A percentile compares a stretch with the other conserved stretches of the same genome.
These are phyloP conservation scores for Dynastes tityus DNA, from an alignment of 2,888 invertebrate species.

Conservation along the genomic window DNA sequence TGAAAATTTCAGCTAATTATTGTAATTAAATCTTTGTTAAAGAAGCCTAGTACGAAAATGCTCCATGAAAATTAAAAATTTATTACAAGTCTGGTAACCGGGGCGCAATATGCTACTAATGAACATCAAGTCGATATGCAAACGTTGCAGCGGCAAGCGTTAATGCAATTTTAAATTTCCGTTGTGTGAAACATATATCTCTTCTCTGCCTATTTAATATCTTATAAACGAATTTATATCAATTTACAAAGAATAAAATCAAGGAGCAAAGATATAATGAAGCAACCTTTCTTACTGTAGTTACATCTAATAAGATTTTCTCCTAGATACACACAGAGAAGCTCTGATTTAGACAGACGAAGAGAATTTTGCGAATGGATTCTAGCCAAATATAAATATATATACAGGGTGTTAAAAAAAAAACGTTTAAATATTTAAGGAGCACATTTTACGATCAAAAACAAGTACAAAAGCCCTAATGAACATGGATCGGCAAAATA, in stretches of 20 bases:
- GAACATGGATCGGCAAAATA: too few relatives aligned
- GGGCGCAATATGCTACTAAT: slow-evolving; percentile 28
- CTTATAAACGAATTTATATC: neutral
- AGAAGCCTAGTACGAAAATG: slow-evolving; percentile 12
- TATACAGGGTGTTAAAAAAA: too few relatives aligned
- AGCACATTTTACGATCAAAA: too few relatives aligned
- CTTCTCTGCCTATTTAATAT: slow-evolving; percentile 1
- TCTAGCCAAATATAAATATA: too few relatives aligned
- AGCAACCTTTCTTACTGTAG: too few relatives aligned
- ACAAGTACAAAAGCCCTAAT: too few relatives aligned
- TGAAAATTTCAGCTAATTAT: slow-evolving; percentile 40
- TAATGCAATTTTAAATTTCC: slow-evolving; percentile 34
- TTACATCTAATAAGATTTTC: too few relatives aligned
- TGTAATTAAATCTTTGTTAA: slow-evolving; percentile 46
- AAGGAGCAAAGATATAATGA: neutral
- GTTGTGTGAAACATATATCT: neutral
- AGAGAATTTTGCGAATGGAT: too few relatives aligned
- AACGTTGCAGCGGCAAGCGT: slow-evolving; percentile 14
- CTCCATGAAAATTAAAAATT: slow-evolving; percentile 35
- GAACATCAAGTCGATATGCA: slow-evolving; percentile 21
- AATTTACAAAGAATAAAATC: neutral
- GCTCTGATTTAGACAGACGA: too few relatives aligned
- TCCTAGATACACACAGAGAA: too few relatives aligned
- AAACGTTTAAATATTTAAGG: too few relatives aligned
- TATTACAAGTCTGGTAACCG: slow-evolving; percentile 31